phyloP scores from a whole-genome alignment of 2,113 vertebrate species.

The human (Homo sapiens) region DNA sequence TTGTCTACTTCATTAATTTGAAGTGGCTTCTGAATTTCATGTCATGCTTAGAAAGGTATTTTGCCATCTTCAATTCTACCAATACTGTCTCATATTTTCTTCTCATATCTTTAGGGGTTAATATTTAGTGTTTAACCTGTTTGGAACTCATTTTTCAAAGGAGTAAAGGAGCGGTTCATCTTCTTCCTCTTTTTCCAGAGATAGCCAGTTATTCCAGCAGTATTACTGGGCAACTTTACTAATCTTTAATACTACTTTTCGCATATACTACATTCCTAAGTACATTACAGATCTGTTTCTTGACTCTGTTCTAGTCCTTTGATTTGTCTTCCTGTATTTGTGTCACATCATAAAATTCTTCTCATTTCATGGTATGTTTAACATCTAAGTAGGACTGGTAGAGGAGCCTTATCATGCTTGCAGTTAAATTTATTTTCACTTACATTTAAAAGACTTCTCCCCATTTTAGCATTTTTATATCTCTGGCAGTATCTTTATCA shows the following conservation, averaged over 20 bases:
- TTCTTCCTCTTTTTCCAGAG: background rate
- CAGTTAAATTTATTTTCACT: conserved; percentile 6
- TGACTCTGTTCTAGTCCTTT: background rate
- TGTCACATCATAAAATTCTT: background rate
- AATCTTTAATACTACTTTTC: background rate
- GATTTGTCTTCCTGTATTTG: background rate
- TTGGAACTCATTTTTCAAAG: background rate
- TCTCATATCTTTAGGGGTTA: background rate
- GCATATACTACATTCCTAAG: background rate
- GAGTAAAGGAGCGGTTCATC: background rate
- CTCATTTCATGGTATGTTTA: background rate
- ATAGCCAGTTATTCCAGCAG: background rate
- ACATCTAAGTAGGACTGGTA: background rate
- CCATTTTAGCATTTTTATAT: background rate
- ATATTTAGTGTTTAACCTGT: background rate
- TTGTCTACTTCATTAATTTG: background rate
- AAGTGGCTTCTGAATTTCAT: background rate
- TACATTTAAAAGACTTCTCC: background rate
- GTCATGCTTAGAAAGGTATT: background rate
- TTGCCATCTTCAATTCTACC: background rate
- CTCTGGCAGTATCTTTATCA: background rate
- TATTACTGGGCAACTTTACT: background rate
- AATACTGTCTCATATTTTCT: background rate
- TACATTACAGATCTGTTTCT: background rate
- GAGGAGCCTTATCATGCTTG: background rate